These are phyloP conservation scores for Lasioglossum leucozonium DNA, from an alignment of 2,888 invertebrate genomes.

Conservation along the genomic window DNA sequence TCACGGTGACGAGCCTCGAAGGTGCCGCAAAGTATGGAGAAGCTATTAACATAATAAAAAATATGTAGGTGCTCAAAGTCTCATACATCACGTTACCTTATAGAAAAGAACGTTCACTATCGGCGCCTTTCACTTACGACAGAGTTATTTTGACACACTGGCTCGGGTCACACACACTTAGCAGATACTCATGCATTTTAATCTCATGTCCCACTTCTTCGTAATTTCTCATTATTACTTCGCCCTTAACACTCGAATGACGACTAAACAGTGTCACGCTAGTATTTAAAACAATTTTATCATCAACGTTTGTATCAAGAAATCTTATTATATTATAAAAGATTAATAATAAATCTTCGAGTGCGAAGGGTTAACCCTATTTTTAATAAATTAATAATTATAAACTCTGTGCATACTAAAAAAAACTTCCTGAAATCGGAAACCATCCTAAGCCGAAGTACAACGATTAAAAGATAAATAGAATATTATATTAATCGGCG, in stretches of 20 bases:
- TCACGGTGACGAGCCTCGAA: conserved; percentile 89
- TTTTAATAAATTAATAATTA: no score
- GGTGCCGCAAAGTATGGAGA: conserved; percentile 90
- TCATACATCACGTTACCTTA: not conserved
- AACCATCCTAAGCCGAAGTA: no score
- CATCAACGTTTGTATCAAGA: no score
- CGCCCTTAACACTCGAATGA: not conserved
- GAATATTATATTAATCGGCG: no score
- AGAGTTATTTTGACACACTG: not conserved
- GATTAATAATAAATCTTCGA: no score
- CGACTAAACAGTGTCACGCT: not conserved
- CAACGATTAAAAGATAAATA: no score
- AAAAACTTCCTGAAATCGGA: no score
- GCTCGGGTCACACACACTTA: not conserved
- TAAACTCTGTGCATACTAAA: no score
- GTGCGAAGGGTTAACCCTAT: no score
- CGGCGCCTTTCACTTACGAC: not conserved
- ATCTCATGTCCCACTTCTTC: not conserved
- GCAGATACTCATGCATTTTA: not conserved
- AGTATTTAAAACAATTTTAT: not conserved
- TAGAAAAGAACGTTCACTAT: not conserved
- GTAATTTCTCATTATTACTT: not conserved
- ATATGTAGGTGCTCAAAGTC: not conserved
- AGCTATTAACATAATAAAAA: conserved; percentile 84
- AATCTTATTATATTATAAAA: no score